A percentile compares a stretch with the other conserved stretches of the same genome.
Conservation (phyloP, 1,140 invertebrate species). For the Drosophila parabipectinata region DNA sequence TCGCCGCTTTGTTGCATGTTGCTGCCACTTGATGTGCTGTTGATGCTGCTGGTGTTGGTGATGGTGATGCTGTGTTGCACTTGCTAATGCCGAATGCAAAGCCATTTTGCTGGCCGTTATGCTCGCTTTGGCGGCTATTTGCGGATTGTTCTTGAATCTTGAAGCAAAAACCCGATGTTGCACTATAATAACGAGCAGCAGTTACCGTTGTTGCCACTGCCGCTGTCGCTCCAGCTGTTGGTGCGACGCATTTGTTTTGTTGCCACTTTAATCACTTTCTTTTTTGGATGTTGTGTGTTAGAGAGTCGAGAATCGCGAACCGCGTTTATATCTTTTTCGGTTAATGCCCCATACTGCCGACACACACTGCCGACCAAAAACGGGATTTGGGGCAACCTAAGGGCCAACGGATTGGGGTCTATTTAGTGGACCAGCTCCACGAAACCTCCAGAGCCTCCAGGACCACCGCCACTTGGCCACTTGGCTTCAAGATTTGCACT, state of each 20-base stretch:
- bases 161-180: slow-evolving; percentile 15
- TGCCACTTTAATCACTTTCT: slow-evolving; percentile 29
- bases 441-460: neutral
- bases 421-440: neutral
- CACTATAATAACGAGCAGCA: slow-evolving; percentile 18
- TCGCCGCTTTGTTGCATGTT: slow-evolving; percentile 56
- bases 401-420: neutral
- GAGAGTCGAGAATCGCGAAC: slow-evolving; percentile 4
- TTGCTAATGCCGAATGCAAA: slow-evolving; percentile 30
- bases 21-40: slow-evolving; percentile 46
- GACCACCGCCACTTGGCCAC: neutral
- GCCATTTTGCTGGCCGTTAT: slow-evolving; percentile 47
- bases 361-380: neutral
- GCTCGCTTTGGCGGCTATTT: slow-evolving; percentile 11
- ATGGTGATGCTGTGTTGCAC: slow-evolving; percentile 14
- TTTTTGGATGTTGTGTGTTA: neutral
- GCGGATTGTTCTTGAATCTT: slow-evolving; percentile 21
- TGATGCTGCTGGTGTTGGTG: slow-evolving; percentile 23
- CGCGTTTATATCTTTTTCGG: neutral
- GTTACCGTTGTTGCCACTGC: slow-evolving; percentile 18
- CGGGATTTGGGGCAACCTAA: slow-evolving; percentile 1
- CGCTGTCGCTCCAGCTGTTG: slow-evolving; percentile 29
- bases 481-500: slow-evolving; percentile 47
- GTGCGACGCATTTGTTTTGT: slow-evolving; percentile 61
- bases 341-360: neutral